A percentile compares a stretch with the other conserved stretches of the same genome.
Evolutionary conservation across 2,888 invertebrate species (phyloP).

Genomic region (Agrilus mali): DNA sequence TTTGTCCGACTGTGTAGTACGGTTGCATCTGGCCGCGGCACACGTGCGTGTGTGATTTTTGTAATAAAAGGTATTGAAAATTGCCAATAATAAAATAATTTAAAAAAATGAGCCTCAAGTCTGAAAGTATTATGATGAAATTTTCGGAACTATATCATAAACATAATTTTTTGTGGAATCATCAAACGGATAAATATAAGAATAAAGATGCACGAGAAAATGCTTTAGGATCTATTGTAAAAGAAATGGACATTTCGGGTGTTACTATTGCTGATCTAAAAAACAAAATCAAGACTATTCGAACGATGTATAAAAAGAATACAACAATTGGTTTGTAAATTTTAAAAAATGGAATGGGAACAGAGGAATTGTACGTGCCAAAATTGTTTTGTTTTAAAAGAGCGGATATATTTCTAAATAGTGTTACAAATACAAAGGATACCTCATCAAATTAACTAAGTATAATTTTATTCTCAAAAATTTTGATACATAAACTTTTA

Average conservation of each 20-base stretch:
- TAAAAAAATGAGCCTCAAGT: conserved; percentile 11
- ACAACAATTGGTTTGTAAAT: conserved; percentile 23
- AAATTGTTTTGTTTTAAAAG: conserved; percentile 14
- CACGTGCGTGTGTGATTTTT: too few species aligned
- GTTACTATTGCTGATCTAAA: conserved; percentile 26
- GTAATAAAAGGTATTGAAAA: neutral
- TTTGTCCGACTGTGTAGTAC: neutral
- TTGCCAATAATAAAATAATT: too few species aligned
- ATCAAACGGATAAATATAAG: conserved; percentile 24
- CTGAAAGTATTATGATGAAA: conserved; percentile 22
- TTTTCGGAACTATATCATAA: conserved; percentile 26
- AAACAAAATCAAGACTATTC: conserved; percentile 30
- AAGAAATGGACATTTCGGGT: conserved; percentile 22
- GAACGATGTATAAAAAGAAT: conserved; percentile 29
- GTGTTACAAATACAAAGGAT: conserved; percentile 9
- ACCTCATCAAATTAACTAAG: conserved; percentile 15
- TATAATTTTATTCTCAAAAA: conserved; percentile 7
- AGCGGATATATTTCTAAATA: conserved; percentile 13
- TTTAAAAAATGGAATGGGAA: conserved; percentile 10
- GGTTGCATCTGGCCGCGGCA: too few species aligned
- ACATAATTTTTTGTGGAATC: conserved; percentile 28
- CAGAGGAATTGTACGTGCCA: conserved; percentile 11
- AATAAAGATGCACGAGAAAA: conserved; percentile 23
- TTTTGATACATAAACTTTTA: conserved; percentile 7
- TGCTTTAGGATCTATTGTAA: conserved; percentile 24